phyloP scores from a whole-genome alignment of 2,888 invertebrate genomes.

The Macropis europaea region DNA sequence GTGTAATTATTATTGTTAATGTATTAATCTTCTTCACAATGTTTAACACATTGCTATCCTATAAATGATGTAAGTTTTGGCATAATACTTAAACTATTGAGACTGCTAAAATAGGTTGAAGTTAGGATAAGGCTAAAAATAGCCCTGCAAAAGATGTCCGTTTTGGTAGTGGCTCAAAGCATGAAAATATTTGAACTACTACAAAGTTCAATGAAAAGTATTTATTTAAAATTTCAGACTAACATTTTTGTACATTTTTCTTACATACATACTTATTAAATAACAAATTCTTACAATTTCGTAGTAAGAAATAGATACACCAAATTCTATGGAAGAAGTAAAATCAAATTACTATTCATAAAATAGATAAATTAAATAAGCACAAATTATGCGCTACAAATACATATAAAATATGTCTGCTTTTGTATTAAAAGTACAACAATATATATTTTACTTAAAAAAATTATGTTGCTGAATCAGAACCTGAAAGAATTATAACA shows the following conservation, averaged over 20 bases:
- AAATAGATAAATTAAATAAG: neutral
- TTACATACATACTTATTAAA: neutral
- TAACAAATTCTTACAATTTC: no score
- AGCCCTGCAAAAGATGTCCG: constrained; percentile 39
- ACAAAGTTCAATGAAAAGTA: neutral
- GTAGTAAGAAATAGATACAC: neutral
- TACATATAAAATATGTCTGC: neutral
- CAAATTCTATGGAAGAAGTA: neutral
- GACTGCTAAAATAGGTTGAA: constrained; percentile 58
- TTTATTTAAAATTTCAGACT: neutral
- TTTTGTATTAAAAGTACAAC: neutral
- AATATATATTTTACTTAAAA: neutral
- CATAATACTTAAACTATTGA: constrained; percentile 35
- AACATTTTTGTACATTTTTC: neutral
- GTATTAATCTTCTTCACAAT: neutral
- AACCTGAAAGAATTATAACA: neutral
- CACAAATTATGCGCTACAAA: neutral
- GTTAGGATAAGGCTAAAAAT: constrained; percentile 54
- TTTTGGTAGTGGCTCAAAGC: constrained; percentile 31
- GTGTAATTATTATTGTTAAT: neutral
- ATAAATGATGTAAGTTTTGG: constrained; percentile 8
- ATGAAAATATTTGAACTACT: constrained; percentile 30
- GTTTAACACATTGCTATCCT: neutral
- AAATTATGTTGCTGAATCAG: neutral
- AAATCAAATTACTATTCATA: no score